Percentiles rank a stretch among this genome's conserved stretches.
Evolutionary conservation across 2,797 vertebrate genomes (phyloP).

Genomic region (Cirrhinus molitorella): DNA sequence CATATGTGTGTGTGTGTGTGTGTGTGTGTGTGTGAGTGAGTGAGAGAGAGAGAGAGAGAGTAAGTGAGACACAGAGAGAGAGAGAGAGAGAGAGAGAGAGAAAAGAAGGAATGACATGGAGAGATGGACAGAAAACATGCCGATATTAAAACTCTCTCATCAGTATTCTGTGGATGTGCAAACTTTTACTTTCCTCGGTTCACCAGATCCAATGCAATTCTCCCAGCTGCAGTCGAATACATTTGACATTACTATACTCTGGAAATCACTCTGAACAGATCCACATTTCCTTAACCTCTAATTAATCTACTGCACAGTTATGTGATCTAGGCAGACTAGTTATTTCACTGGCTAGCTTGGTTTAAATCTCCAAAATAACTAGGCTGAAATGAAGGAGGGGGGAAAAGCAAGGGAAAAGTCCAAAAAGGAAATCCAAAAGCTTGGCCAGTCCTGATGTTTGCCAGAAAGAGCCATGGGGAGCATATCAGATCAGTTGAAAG

Average conservation of each 20-base stretch:
- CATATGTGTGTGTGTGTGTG: no score
- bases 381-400: neutral
- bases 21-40: no score
- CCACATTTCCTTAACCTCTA: neutral
- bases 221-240: neutral
- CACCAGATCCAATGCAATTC: conserved; percentile 25
- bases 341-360: neutral
- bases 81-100: conserved; percentile 63
- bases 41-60: conserved; percentile 37
- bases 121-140: conserved; percentile 42
- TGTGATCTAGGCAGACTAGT: no score
- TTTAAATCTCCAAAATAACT: neutral
- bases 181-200: conserved; percentile 38
- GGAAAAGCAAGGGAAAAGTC: neutral
- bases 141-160: conserved; percentile 47
- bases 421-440: neutral
- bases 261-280: neutral
- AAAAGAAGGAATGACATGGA: conserved; percentile 41
- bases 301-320: neutral
- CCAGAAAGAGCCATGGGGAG: conserved; percentile 28
- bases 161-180: conserved; percentile 55
- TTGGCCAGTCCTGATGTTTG: neutral
- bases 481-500: conserved; percentile 25
- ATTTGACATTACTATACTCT: conserved; percentile 5
- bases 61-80: conserved; percentile 58